Evolutionary conservation across 1,140 invertebrate genomes (phyloP).

Genomic region (Eubasilissa regina): DNA sequence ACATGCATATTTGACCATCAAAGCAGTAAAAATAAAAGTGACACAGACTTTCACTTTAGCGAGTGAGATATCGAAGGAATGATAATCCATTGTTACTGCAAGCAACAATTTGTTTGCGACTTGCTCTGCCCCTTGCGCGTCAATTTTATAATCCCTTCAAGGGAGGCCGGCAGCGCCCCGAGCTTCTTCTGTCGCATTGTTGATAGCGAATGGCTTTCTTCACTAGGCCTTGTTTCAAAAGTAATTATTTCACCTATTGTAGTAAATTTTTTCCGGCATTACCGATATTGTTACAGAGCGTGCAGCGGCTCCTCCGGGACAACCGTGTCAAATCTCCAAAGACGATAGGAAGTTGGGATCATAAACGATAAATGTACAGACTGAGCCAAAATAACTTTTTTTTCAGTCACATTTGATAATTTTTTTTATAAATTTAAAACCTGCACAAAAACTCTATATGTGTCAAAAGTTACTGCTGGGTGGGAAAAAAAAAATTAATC

Average conservation of each 20-base stretch:
- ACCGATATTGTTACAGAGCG: conserved; percentile 52
- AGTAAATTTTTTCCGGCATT: conserved; percentile 54
- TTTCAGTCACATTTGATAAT: too few species aligned
- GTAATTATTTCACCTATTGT: conserved; percentile 60
- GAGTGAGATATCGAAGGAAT: too few species aligned
- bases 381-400: not conserved
- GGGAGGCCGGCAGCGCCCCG: not conserved
- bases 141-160: not conserved
- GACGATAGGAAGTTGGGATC: conserved; percentile 36
- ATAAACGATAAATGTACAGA: conserved; percentile 31
- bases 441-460: too few species aligned
- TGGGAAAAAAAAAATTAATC: too few species aligned
- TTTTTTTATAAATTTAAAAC: too few species aligned
- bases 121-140: too few species aligned
- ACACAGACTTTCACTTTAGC: too few species aligned
- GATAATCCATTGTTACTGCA: too few species aligned
- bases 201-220: conserved; percentile 6
- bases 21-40: too few species aligned
- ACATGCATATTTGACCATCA: too few species aligned
- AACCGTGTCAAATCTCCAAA: conserved; percentile 53
- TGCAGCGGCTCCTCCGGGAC: conserved; percentile 42
- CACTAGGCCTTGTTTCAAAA: conserved; percentile 48
- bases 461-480: too few species aligned
- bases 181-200: conserved; percentile 6
- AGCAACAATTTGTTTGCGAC: too few species aligned